phyloP scores from a whole-genome alignment of 1,140 invertebrate species.

The Coptotermes formosanus region DNA sequence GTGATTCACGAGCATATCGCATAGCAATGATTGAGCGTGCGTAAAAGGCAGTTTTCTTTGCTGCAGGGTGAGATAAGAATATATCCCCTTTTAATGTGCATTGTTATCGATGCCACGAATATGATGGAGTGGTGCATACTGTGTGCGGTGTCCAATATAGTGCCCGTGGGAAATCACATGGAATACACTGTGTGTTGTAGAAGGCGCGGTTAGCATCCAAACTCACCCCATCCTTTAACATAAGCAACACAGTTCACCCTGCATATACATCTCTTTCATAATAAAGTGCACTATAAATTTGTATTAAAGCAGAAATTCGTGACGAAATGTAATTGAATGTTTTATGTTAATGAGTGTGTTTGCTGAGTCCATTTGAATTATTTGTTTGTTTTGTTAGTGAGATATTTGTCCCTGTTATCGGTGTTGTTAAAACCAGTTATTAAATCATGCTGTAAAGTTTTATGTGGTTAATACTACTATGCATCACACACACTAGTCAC shows the following conservation, averaged over 20 bases:
- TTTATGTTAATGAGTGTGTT: not conserved
- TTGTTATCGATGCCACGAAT: not conserved
- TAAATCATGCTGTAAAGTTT: too few relatives aligned
- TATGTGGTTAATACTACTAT: too few relatives aligned
- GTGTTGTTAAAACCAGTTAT: too few relatives aligned
- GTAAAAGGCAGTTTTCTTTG: too few relatives aligned
- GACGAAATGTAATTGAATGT: not conserved
- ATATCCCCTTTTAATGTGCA: too few relatives aligned
- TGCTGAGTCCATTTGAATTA: not conserved
- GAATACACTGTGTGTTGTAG: not conserved
- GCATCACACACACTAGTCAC: too few relatives aligned
- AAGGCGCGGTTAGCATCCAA: not conserved
- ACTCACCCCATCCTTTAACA: not conserved
- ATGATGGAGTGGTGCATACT: not conserved
- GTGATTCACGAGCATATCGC: not conserved
- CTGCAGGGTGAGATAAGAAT: too few relatives aligned
- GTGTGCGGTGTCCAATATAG: not conserved
- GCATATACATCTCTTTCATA: not conserved
- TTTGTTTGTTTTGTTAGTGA: too few relatives aligned
- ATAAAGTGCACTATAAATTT: not conserved
- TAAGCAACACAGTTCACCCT: not conserved
- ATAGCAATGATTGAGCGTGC: not conserved
- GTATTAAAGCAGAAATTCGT: not conserved
- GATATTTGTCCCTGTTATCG: too few relatives aligned
- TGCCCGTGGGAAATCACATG: not conserved